phyloP scores from a whole-genome alignment of 1,140 invertebrate genomes.

The Drosophila yakuba region DNA sequence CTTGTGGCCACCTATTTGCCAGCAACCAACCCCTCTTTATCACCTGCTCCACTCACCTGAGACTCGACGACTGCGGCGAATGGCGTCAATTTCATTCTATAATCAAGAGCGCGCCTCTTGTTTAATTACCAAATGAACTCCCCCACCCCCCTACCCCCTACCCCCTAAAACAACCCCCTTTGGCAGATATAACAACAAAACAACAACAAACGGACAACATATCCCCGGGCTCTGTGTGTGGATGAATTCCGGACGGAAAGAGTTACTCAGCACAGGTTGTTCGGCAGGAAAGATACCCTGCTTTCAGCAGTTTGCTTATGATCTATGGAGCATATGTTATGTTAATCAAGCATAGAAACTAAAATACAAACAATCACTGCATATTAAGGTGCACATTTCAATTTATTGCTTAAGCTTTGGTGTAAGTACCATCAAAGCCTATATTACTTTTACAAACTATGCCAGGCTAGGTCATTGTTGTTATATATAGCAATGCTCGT shows the following conservation, averaged over 20 bases:
- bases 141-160: no score
- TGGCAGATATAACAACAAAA: no score
- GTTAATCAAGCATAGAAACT: no score
- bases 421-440: neutral
- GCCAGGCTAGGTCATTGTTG: neutral
- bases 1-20: slow-evolving; percentile 34
- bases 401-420: no score
- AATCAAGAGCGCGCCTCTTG: slow-evolving; percentile 70
- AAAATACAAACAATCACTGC: no score
- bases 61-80: slow-evolving; percentile 45
- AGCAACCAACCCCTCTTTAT: neutral
- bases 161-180: no score
- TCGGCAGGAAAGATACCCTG: neutral
- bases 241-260: neutral
- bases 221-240: neutral
- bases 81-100: slow-evolving; percentile 76
- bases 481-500: slow-evolving; percentile 26
- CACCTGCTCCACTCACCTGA: slow-evolving; percentile 16
- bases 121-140: slow-evolving; percentile 56
- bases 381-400: no score
- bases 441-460: neutral
- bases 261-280: neutral
- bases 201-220: no score
- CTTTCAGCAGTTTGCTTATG: neutral
- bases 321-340: no score